Evolutionary conservation across 2,113 vertebrate genomes (phyloP).

Genomic region (Sebastes fasciatus): DNA sequence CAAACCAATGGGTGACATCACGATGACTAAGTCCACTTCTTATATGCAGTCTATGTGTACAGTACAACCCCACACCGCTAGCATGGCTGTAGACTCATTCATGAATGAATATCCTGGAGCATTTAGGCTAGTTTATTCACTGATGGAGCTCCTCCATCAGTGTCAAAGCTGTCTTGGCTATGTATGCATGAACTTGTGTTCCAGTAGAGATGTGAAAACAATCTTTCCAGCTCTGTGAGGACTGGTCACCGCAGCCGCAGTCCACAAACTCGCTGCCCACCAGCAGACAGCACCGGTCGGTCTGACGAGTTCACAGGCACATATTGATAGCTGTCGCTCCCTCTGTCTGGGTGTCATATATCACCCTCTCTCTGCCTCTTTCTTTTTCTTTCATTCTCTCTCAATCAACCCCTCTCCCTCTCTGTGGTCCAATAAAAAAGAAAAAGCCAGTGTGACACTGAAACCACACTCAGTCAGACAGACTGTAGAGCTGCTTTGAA

Average conservation of each 20-base stretch:
- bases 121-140: neutral
- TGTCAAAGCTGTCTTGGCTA: neutral
- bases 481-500: constrained; percentile 61
- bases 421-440: constrained; percentile 55
- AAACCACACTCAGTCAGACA: constrained; percentile 68
- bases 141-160: neutral
- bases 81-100: neutral
- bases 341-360: constrained; percentile 31
- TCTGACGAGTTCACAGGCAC: constrained; percentile 21
- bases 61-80: neutral
- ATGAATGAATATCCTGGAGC: neutral
- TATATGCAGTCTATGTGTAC: neutral
- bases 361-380: neutral
- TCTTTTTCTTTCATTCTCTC: constrained; percentile 17
- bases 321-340: constrained; percentile 22
- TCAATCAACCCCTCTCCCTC: constrained; percentile 53
- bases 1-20: too few species aligned
- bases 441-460: constrained; percentile 65
- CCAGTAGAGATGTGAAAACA: constrained; percentile 6
- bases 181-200: neutral
- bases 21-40: too few species aligned
- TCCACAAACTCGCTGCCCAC: constrained; percentile 8
- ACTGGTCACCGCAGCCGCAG: neutral
- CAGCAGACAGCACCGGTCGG: constrained; percentile 19
- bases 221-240: constrained; percentile 10